Base-by-base conservation (phyloP, 2,888 invertebrate genomes). In the Gortyna flavago region DNA sequence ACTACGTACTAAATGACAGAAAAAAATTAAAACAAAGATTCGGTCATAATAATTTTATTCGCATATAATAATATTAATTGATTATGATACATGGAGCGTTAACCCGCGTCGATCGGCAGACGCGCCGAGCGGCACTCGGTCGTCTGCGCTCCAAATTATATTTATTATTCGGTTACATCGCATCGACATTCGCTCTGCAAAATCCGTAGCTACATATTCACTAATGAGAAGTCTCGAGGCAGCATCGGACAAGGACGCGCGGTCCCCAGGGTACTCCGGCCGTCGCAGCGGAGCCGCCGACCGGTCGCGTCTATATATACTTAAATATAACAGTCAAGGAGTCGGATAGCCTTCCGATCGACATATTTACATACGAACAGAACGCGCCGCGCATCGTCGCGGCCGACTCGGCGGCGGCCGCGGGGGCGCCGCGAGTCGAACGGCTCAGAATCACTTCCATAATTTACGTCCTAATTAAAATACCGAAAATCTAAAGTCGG, bases 51-150 rank as follows among this genome's bases (percentile, higher is more conserved):
- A 95, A 93, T 96, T 96, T 96, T 96, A 96, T 95, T 96, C 94
- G 96, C 96, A 96, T 96, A 96, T 95, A 95, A 96, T 95, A 95
- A 95, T 96, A 95, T 95, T 96, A 95, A 95, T 95, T 96, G 96
- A 96, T 96, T 96, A 96, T 96, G 96, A 96, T 96, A 96, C 96
- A 96, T 95, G 95, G 94, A 95, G 93, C 93, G 92, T 90, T 86
- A 93, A 92, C 90, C 91, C 91, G 92, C 93, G 91, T 92, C 93
- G 89, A 89, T 91, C 92, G 90, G 91, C 91, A 87, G 88, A 89
- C 89, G 89, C 86, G 91, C 91, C 90, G 92, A 91, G 89, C 90
- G 90, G 88, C 89, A 90, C 89, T 90, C 91, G 91, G 89, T 89
- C 89, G 91, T 90, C 90, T 90, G 89, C 90, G 90, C 94, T 95